These are phyloP conservation scores for Bolborhynchus lineola DNA, from an alignment of 2,113 vertebrate species.

Conservation along the genomic window DNA sequence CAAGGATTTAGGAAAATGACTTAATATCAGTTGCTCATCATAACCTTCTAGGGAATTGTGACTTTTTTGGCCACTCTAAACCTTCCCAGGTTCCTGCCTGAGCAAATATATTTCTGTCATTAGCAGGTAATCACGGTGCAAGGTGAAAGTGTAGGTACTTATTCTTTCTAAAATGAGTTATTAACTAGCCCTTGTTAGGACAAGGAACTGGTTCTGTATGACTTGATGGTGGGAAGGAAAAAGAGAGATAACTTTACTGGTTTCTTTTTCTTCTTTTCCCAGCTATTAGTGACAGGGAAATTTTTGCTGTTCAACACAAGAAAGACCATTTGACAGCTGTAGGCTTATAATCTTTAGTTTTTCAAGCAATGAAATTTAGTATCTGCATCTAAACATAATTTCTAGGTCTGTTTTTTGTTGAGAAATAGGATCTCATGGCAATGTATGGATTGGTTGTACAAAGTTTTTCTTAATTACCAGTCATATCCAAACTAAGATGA, in stretches of 20 bases:
- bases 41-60: background rate
- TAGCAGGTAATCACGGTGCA: background rate
- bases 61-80: background rate
- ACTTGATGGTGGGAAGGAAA: background rate
- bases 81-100: background rate
- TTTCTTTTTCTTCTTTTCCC: slow-evolving; percentile 13
- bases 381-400: background rate
- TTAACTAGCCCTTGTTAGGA: background rate
- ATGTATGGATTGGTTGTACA: background rate
- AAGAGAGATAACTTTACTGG: background rate
- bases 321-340: background rate
- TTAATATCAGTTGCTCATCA: background rate
- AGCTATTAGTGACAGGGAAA: background rate
- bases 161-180: background rate
- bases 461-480: background rate
- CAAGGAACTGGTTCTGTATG: background rate
- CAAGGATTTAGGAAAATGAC: background rate
- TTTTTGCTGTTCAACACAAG: background rate
- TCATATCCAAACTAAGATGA: background rate
- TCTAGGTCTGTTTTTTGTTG: background rate
- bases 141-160: background rate
- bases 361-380: background rate
- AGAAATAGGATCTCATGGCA: background rate
- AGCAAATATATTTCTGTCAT: background rate
- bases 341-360: background rate